Evolutionary conservation across 2,888 invertebrate species (phyloP).

Genomic region (Archaeoteleia sp.): DNA sequence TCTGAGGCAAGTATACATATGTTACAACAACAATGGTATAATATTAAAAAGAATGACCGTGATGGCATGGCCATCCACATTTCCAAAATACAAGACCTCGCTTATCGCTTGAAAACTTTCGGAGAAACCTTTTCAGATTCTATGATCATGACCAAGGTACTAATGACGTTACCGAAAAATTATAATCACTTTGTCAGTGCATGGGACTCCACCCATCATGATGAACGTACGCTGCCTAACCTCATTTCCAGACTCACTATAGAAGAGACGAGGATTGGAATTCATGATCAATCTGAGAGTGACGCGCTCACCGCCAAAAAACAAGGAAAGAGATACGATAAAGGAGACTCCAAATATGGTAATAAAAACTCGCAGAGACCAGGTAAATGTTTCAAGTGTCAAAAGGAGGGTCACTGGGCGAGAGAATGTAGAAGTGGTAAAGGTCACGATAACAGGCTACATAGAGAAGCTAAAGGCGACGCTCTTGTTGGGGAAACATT

Average conservation of each 20-base stretch:
- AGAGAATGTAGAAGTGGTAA: no score
- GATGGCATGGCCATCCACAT: slow-evolving; percentile 53
- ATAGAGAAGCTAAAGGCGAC: no score
- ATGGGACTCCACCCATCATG: slow-evolving; percentile 36
- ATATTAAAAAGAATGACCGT: slow-evolving; percentile 18
- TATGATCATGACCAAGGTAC: slow-evolving; percentile 48
- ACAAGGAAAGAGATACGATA: no score
- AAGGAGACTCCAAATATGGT: no score
- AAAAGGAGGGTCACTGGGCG: no score
- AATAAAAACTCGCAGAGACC: no score
- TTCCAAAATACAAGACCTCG: slow-evolving; percentile 52
- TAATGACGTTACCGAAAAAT: slow-evolving; percentile 41
- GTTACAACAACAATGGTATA: slow-evolving; percentile 52
- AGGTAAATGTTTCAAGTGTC: no score
- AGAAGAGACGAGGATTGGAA: slow-evolving; percentile 17
- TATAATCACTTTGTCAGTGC: slow-evolving; percentile 43
- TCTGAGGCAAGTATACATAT: slow-evolving; percentile 54
- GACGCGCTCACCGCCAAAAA: neutral
- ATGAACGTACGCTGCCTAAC: slow-evolving; percentile 16
- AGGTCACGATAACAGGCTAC: no score
- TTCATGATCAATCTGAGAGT: neutral
- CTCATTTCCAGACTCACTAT: slow-evolving; percentile 23
- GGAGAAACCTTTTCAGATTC: slow-evolving; percentile 40
- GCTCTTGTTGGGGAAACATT: neutral
- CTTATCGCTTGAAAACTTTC: slow-evolving; percentile 25